These are phyloP conservation scores for Folsomia manolachei DNA, from an alignment of 2,888 invertebrate genomes.

Conservation along the genomic window DNA sequence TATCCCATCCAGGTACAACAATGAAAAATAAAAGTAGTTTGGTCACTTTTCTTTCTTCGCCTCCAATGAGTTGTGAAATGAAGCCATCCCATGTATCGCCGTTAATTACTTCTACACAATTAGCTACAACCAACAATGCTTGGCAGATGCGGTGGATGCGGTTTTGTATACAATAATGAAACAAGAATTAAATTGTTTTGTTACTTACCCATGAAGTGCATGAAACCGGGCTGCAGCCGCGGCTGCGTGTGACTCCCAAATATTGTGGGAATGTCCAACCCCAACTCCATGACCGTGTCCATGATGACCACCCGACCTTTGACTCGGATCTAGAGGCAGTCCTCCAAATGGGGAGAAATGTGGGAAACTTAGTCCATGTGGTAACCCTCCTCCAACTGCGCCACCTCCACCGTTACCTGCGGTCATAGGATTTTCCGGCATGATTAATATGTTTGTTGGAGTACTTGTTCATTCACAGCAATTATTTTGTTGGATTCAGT, in stretches of 20 bases:
- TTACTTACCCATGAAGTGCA: conserved; percentile 49
- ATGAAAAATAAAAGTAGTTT: not conserved
- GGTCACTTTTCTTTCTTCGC: not conserved
- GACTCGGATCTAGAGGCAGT: conserved; percentile 42
- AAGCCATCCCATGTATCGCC: no score
- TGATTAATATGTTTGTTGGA: no score
- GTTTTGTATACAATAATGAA: not conserved
- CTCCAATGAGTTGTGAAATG: no score
- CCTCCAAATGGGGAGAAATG: conserved; percentile 49
- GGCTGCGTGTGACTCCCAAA: conserved; percentile 46
- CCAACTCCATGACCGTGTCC: no score
- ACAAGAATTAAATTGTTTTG: not conserved
- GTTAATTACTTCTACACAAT: not conserved
- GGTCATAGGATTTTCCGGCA: conserved; percentile 50
- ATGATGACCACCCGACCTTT: conserved; percentile 16
- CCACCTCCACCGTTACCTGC: conserved; percentile 45
- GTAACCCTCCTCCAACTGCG: conserved; percentile 34
- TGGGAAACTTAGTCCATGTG: conserved; percentile 48
- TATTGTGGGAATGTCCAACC: conserved; percentile 13
- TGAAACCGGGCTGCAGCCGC: conserved; percentile 49
- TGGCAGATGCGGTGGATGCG: no score
- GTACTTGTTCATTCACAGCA: no score
- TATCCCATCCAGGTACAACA: not conserved
- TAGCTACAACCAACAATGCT: no score
- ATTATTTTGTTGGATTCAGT: no score